Evolutionary conservation across 2,888 invertebrate species (phyloP), one percentile per base, ranked within the genome.

Genomic region (Acrocyrtus sp.): DNA sequence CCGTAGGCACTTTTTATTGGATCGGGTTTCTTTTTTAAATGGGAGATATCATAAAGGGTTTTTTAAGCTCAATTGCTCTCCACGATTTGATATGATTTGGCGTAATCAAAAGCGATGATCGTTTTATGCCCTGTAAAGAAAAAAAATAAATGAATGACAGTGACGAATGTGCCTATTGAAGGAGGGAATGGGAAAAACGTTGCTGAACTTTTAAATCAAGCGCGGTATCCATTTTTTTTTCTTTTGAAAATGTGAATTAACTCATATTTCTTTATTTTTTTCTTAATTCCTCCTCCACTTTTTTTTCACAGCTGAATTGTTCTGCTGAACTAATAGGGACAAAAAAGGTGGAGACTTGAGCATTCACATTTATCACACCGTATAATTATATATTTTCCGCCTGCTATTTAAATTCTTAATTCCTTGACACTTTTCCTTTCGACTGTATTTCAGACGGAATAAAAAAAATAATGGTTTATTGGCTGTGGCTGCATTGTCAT

Each of bases 401-500:
- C 34, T 34, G 12, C 34, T 34, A 34, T 34, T 34, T 34, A 34
- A 34, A 8, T 34, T 34, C 6, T 8, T 34, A 34, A 12, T 34
- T 34, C 6, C 12, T 54, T 17, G 54, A 17, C 54, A 54, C 54
- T 54, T 54, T 54, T 54, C 54, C 54, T 54, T 54, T 54, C 34
- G 27, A 27, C 27, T 21, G 24, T 26, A 34, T 34, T 34, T 34
- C 12, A 34, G 12, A 34, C 34, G n/a, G n/a, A n/a, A n/a, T n/a
- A n/a, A n/a, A n/a, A n/a, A n/a, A n/a, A n/a, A n/a, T n/a, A n/a
- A n/a, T n/a, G n/a, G n/a, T n/a, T n/a, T n/a, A n/a, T n/a, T n/a
- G n/a, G n/a, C n/a, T n/a, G n/a, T 34, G 5, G 5, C 34, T 34
- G 34, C 34, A 34, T 34, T 34, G 34, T 34, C 34, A 34, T 34